Conservation (phyloP, 2,888 invertebrate species). For the Autographa pulchrina region DNA sequence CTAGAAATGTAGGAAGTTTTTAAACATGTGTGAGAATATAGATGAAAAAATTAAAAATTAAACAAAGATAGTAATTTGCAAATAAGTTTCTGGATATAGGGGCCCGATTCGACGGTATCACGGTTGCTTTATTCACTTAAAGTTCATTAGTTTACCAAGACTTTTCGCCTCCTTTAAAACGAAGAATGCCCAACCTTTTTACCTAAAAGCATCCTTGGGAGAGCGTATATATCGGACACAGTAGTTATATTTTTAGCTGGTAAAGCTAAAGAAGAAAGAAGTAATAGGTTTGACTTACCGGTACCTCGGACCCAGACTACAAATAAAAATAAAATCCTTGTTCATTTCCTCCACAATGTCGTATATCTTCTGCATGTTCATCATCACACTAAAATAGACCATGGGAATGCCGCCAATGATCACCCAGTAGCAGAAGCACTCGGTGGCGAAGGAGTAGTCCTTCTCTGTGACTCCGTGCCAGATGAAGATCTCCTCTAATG, state of each 20-base stretch:
- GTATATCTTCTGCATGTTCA: constrained; percentile 62
- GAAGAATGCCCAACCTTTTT: no score
- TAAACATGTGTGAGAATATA: neutral
- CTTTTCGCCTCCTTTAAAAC: no score
- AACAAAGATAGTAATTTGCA: no score
- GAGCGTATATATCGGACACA: no score
- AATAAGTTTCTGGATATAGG: no score
- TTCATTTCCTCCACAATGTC: constrained; percentile 69
- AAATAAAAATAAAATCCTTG: constrained; percentile 70
- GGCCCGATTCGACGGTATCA: no score
- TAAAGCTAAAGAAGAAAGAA: no score
- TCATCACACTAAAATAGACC: constrained; percentile 62
- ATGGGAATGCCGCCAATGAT: constrained; percentile 66
- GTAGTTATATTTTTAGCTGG: no score
- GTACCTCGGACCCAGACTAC: constrained; percentile 65
- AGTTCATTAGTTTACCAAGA: no score
- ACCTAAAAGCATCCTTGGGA: no score
- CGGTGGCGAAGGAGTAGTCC: constrained; percentile 74
- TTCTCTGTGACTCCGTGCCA: constrained; percentile 59
- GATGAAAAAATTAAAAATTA: no score
- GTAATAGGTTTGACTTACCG: constrained; percentile 69
- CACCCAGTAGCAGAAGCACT: constrained; percentile 75
- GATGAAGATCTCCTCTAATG: constrained; percentile 65
- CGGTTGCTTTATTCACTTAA: no score
- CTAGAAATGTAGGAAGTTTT: constrained; percentile 62